These are phyloP conservation scores for Coendou prehensilis DNA, from an alignment of 2,797 vertebrate genomes.

Conservation along the genomic window DNA sequence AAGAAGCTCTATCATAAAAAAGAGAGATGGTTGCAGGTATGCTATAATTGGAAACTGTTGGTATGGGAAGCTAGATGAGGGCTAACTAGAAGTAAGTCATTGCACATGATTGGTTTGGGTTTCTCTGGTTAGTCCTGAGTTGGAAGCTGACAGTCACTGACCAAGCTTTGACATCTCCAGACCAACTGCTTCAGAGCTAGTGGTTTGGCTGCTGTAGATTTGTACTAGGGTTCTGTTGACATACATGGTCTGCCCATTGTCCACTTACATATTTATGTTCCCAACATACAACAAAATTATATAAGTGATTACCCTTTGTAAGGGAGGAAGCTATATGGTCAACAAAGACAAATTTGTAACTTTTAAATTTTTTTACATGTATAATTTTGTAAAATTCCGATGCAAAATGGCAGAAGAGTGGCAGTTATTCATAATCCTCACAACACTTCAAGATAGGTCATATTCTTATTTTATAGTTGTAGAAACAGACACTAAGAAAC, in stretches of 20 bases:
- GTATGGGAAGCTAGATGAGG: neutral
- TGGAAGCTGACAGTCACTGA: conserved; percentile 15
- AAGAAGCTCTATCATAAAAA: neutral
- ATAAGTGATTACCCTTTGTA: neutral
- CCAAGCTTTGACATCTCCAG: neutral
- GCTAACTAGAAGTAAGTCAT: neutral
- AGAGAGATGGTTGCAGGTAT: neutral
- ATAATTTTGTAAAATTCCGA: neutral
- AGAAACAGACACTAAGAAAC: conserved; percentile 24
- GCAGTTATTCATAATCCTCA: conserved; percentile 16
- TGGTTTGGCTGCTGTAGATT: neutral
- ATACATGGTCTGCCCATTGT: neutral
- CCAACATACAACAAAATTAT: neutral
- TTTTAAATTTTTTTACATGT: conserved; percentile 24
- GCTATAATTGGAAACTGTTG: neutral
- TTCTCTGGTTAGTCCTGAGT: neutral
- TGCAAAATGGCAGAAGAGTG: conserved; percentile 22
- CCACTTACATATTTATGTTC: neutral
- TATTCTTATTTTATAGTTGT: conserved; percentile 35
- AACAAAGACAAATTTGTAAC: conserved; percentile 40
- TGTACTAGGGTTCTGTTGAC: neutral
- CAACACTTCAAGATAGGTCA: neutral
- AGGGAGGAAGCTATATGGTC: neutral
- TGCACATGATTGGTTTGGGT: neutral
- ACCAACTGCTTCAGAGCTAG: neutral